phyloP scores from a whole-genome alignment of 2,113 vertebrate species.

The Cryptotis parvus region DNA sequence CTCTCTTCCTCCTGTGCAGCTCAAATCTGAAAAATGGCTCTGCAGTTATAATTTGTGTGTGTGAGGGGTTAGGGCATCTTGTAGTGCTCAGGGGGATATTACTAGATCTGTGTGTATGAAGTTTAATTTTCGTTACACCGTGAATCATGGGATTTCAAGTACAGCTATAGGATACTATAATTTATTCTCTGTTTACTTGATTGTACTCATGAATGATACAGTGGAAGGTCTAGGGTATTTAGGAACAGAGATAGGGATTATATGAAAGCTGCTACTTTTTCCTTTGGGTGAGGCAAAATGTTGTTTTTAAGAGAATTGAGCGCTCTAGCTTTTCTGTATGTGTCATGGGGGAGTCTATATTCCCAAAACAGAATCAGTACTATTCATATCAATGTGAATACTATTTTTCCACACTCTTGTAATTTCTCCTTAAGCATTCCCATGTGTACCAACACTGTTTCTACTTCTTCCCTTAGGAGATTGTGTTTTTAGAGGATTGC shows the following conservation, averaged over 20 bases:
- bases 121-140: neutral
- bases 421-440: constrained; percentile 62
- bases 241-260: neutral
- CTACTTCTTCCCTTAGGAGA: constrained; percentile 71
- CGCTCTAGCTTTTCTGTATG: constrained; percentile 66
- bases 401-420: constrained; percentile 58
- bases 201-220: constrained; percentile 16
- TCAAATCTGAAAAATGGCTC: neutral
- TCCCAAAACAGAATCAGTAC: constrained; percentile 10
- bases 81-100: too few relatives aligned
- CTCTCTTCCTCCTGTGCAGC: too few relatives aligned
- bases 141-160: constrained; percentile 12
- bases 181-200: neutral
- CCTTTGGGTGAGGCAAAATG: constrained; percentile 58
- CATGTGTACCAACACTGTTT: neutral
- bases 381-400: constrained; percentile 39
- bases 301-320: constrained; percentile 65
- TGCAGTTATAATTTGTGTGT: neutral
- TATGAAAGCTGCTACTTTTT: constrained; percentile 75
- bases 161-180: constrained; percentile 12
- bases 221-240: neutral
- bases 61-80: too few relatives aligned
- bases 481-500: constrained; percentile 67
- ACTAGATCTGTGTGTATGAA: too few relatives aligned
- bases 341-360: neutral